Conservation (phyloP, 1,140 invertebrate genomes). For the Aplysia californica region DNA sequence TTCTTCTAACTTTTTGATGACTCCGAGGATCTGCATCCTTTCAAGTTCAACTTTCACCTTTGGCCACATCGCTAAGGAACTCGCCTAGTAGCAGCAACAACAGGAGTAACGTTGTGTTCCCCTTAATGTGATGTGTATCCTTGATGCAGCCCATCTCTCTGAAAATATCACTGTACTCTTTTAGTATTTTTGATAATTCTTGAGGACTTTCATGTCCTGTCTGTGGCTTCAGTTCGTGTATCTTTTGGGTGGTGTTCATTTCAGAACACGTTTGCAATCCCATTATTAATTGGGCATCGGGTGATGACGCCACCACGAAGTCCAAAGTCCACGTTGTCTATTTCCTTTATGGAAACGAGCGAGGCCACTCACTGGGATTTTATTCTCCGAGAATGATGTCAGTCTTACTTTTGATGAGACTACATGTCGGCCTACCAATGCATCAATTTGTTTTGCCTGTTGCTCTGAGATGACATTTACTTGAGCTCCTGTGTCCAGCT, state of each 20-base stretch:
- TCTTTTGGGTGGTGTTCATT: slow-evolving; percentile 11
- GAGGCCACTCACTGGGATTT: not conserved
- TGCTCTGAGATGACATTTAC: slow-evolving; percentile 24
- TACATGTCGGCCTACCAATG: no score
- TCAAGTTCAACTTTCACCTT: slow-evolving; percentile 41
- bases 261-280: not conserved
- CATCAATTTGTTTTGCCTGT: slow-evolving; percentile 33
- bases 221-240: not conserved
- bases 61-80: slow-evolving; percentile 26
- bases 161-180: slow-evolving; percentile 33
- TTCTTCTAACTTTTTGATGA: slow-evolving; percentile 37
- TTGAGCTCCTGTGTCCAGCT: slow-evolving; percentile 31
- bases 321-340: not conserved
- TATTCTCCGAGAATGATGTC: not conserved
- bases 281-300: not conserved
- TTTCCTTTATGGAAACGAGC: not conserved
- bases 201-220: not conserved
- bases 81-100: slow-evolving; percentile 26
- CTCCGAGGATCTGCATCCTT: slow-evolving; percentile 26
- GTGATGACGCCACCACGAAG: not conserved
- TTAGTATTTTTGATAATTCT: slow-evolving; percentile 10
- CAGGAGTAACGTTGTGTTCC: slow-evolving; percentile 24
- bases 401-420: not conserved
- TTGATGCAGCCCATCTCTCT: slow-evolving; percentile 29
- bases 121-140: slow-evolving; percentile 23